Percentiles rank a stretch among this genome's conserved stretches.
Conservation (phyloP, 2,797 vertebrate genomes). For the Xiphophorus birchmanni region DNA sequence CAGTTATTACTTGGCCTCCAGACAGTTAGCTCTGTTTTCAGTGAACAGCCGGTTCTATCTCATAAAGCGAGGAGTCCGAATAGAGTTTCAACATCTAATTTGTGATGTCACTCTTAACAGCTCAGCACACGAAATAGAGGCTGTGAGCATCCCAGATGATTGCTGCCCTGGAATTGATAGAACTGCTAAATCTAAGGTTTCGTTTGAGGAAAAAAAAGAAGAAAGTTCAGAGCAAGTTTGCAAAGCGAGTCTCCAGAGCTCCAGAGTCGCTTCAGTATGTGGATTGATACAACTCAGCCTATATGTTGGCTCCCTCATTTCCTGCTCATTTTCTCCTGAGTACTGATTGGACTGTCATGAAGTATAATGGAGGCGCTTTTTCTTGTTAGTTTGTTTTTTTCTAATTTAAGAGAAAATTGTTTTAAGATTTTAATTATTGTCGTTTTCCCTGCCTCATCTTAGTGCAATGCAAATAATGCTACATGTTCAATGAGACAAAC, state of each 20-base stretch:
- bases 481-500: slow-evolving; percentile 22
- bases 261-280: slow-evolving; percentile 48
- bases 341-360: slow-evolving; percentile 51
- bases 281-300: slow-evolving; percentile 62
- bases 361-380: slow-evolving; percentile 40
- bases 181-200: slow-evolving; percentile 56
- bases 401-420: slow-evolving; percentile 58
- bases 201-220: slow-evolving; percentile 39
- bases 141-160: slow-evolving; percentile 43
- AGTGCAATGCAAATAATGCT: slow-evolving; percentile 25
- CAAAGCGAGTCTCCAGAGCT: slow-evolving; percentile 46
- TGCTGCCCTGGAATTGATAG: slow-evolving; percentile 60
- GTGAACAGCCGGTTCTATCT: slow-evolving; percentile 27
- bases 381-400: slow-evolving; percentile 47
- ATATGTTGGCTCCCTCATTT: slow-evolving; percentile 59
- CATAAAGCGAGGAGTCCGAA: slow-evolving; percentile 12
- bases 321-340: slow-evolving; percentile 43
- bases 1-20: slow-evolving; percentile 26
- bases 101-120: slow-evolving; percentile 56
- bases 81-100: slow-evolving; percentile 43
- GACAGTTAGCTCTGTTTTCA: slow-evolving; percentile 37
- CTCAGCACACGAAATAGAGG: slow-evolving; percentile 38
- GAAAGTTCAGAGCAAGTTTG: slow-evolving; percentile 66
- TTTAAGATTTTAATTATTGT: slow-evolving; percentile 61
- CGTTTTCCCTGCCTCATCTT: slow-evolving; percentile 38